A percentile compares a stretch with the other conserved stretches of the same genome.
Conservation (phyloP, 2,888 invertebrate genomes). For the Monochamus alternatus region DNA sequence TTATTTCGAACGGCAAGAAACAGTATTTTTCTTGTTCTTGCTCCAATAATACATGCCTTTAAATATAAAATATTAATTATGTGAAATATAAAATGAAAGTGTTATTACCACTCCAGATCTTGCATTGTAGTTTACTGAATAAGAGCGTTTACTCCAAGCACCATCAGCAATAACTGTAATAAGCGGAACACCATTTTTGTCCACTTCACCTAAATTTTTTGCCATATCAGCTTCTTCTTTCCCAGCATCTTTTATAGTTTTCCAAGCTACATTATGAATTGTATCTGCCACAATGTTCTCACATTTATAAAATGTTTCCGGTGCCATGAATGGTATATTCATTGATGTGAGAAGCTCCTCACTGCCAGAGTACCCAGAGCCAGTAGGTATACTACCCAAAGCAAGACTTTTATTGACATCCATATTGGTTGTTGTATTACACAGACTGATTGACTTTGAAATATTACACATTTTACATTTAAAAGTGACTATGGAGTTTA, state of each 20-base stretch:
- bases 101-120: slow-evolving; percentile 50
- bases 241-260: slow-evolving; percentile 34
- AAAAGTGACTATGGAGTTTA: neutral
- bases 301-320: slow-evolving; percentile 13
- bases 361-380: slow-evolving; percentile 31
- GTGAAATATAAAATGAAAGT: neutral
- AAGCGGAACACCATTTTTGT: slow-evolving; percentile 75
- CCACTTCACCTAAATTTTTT: slow-evolving; percentile 49
- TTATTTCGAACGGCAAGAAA: slow-evolving; percentile 60
- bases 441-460: neutral
- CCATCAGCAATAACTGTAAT: slow-evolving; percentile 60
- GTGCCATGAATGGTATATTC: slow-evolving; percentile 33
- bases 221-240: slow-evolving; percentile 52
- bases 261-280: neutral
- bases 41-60: slow-evolving; percentile 51
- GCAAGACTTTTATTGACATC: slow-evolving; percentile 21
- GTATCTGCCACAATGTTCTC: slow-evolving; percentile 10
- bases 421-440: neutral
- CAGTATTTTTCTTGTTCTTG: slow-evolving; percentile 53
- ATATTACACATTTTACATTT: neutral
- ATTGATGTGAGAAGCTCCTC: slow-evolving; percentile 19
- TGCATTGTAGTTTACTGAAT: slow-evolving; percentile 58
- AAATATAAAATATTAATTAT: neutral
- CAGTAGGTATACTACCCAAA: slow-evolving; percentile 24
- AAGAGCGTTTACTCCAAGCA: slow-evolving; percentile 57